Evolutionary conservation across 1,140 invertebrate species (phyloP).

Genomic region (Drosophila repleta): DNA sequence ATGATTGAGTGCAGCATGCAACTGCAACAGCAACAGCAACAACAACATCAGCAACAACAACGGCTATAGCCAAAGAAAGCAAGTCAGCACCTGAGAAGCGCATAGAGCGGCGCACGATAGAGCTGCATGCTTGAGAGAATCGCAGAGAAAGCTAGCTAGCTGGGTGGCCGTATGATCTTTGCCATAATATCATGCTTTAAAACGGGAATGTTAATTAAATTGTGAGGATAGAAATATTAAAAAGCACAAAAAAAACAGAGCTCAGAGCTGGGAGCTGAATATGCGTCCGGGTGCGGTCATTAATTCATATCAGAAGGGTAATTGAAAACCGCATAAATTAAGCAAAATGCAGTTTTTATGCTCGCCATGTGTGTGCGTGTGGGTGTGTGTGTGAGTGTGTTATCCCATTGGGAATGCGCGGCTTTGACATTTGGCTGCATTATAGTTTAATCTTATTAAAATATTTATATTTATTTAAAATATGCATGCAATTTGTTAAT

Average conservation of each 20-base stretch:
- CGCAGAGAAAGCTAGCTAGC: constrained; percentile 32
- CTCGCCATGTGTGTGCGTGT: too few species aligned
- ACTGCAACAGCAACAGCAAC: constrained; percentile 32
- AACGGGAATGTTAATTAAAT: constrained; percentile 64
- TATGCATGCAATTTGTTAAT: constrained; percentile 83
- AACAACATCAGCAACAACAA: constrained; percentile 35
- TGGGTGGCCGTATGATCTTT: constrained; percentile 24
- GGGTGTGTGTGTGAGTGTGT: constrained; percentile 18
- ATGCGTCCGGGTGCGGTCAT: constrained; percentile 48
- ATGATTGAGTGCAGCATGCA: constrained; percentile 66
- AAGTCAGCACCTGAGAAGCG: constrained; percentile 26
- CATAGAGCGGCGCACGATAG: constrained; percentile 15
- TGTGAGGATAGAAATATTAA: constrained; percentile 31
- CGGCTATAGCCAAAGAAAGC: constrained; percentile 9
- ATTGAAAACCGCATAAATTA: constrained; percentile 83
- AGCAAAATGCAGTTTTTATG: constrained; percentile 55
- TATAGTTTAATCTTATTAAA: constrained; percentile 83
- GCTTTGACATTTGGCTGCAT: constrained; percentile 80
- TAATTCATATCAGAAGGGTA: constrained; percentile 82
- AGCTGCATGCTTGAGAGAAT: constrained; percentile 1
- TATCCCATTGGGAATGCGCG: constrained; percentile 57
- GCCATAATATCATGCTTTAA: background rate
- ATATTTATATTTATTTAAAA: constrained; percentile 83
- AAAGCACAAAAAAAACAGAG: constrained; percentile 17
- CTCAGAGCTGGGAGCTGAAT: background rate